phyloP scores from a whole-genome alignment of 2,888 invertebrate genomes.

The Noctua janthina region DNA sequence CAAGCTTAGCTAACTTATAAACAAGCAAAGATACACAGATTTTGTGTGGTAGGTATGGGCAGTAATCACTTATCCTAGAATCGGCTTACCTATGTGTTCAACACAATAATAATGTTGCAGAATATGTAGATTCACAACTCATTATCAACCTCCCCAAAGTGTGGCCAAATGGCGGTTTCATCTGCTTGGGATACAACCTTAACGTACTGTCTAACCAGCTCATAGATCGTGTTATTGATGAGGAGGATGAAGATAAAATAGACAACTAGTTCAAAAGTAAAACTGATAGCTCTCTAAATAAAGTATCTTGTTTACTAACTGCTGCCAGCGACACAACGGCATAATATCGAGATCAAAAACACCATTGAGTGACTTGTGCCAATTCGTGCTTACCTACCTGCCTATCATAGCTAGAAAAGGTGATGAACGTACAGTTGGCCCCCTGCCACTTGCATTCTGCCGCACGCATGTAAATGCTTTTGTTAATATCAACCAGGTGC shows the following conservation, averaged over 20 bases:
- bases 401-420: constrained; percentile 23
- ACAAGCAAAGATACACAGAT: not conserved
- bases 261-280: not conserved
- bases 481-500: constrained; percentile 33
- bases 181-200: not conserved
- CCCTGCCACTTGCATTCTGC: constrained; percentile 35
- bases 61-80: not conserved
- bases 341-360: constrained; percentile 40
- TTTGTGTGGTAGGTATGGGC: not conserved
- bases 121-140: not conserved
- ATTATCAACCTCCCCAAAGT: not conserved
- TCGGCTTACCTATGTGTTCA: not conserved
- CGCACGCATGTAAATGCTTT: constrained; percentile 45
- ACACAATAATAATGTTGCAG: not conserved
- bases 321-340: constrained; percentile 38
- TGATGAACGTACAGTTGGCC: constrained; percentile 36
- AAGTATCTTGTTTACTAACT: constrained; percentile 43
- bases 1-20: not conserved
- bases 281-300: not conserved
- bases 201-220: not conserved
- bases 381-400: constrained; percentile 35
- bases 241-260: not conserved
- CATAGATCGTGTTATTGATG: not conserved
- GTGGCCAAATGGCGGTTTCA: not conserved
- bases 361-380: constrained; percentile 48